Evolutionary conservation across 2,888 invertebrate genomes (phyloP), one percentile per base, ranked within the genome.

Genomic region (Andrena fulva): DNA sequence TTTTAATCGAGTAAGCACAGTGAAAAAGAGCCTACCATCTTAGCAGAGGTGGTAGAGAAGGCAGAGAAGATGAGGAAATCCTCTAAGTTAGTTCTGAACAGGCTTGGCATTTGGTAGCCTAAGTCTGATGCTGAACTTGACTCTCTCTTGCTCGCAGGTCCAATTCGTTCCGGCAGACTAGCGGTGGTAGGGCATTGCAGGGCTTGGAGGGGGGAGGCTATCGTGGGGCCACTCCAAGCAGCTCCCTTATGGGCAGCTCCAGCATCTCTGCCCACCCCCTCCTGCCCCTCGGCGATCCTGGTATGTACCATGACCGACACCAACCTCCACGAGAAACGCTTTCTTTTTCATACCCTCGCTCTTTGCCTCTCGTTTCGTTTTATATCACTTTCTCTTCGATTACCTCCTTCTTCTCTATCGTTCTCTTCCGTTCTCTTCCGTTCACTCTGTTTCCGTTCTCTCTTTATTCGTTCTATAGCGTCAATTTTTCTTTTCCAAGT

Each of bases 211-310:
- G 96, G 96, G 94, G 96, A 95, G 93, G 95, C 95, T 95, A 96
- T 96, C 95, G 95, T 95, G 92, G 94, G 91, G 93, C 94, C 91
- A 93, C 93, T 87, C 92, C 93, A 91, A 94, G 95, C 94, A 95
- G 95, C 94, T 95, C 95, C 94, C 95, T 94, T 94, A 95, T 96
- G 95, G 96, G 96, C 95, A 97, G 97, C 96, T 96, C 97, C 96
- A 97, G 97, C 96, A 96, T 98, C 96, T 98, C 98, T 95, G 98
- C 98, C 95, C 98, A 98, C 95, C 98, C 98, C 95, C 96, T 98
- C 96, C 97, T 98, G 96, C 98, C 98, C 95, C 97, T 98, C 95
- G 97, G 95, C 95, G 95, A 94, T 93, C 93, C 94, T 92, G 93
- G 94, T 95, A 93, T 95, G 94, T 94, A 94, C 93, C 91, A 93